Evolutionary conservation across 2,797 vertebrate species (phyloP).

Genomic region (Steatocranus sp.): DNA sequence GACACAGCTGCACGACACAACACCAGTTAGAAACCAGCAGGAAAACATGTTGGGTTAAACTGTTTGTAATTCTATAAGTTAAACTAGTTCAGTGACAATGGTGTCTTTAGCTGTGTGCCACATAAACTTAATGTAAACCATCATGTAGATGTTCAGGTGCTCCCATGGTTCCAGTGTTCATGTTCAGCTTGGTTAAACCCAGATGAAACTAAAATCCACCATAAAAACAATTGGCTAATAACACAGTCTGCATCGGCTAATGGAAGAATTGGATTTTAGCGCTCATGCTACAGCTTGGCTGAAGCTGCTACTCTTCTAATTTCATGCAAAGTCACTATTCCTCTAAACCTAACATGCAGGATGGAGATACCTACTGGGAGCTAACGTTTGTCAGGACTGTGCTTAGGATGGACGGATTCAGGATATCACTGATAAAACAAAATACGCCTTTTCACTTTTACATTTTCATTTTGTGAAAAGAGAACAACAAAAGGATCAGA

Average conservation of each 20-base stretch:
- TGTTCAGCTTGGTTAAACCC: not conserved
- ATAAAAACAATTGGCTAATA: not conserved
- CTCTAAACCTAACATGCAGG: not conserved
- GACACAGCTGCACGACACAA: not conserved
- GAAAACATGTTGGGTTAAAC: not conserved
- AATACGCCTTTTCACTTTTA: not conserved
- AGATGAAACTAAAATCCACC: not conserved
- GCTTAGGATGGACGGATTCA: not conserved
- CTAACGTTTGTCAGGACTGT: not conserved
- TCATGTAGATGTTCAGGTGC: not conserved
- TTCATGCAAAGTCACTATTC: not conserved
- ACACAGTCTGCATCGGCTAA: not conserved
- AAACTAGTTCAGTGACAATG: not conserved
- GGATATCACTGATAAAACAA: not conserved
- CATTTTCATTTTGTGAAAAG: not conserved
- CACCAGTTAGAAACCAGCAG: not conserved
- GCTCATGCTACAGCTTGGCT: not conserved
- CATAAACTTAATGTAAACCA: not conserved
- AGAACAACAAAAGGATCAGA: not conserved
- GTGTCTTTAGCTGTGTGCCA: not conserved
- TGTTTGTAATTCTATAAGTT: not conserved
- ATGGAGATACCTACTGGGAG: not conserved
- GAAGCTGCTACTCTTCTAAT: not conserved
- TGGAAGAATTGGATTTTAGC: not conserved
- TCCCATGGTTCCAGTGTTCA: not conserved